These are phyloP conservation scores for Clavelina lepadiformis DNA, from an alignment of 23 tunicate genomes.

Conservation along the genomic window DNA sequence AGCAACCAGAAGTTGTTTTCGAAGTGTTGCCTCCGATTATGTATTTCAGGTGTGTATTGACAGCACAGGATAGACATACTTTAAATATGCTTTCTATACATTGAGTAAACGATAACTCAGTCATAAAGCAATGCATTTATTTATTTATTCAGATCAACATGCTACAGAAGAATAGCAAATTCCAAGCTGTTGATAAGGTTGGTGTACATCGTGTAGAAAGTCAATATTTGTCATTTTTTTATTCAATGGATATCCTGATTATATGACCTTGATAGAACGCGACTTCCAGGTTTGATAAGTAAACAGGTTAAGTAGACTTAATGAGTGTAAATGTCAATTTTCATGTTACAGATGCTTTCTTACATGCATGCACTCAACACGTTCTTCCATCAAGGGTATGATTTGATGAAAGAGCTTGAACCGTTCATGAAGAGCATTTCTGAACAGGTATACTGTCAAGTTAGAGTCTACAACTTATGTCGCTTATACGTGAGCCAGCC, in stretches of 20 bases:
- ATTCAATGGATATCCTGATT: too few species aligned
- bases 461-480: not conserved
- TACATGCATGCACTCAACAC: constrained; percentile 80
- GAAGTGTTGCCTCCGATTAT: constrained; percentile 71
- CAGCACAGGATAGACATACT: too few species aligned
- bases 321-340: constrained; percentile 1
- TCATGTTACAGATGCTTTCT: constrained; percentile 48
- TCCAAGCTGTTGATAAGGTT: constrained; percentile 63
- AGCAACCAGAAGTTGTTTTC: constrained; percentile 28
- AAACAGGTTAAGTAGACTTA: too few species aligned
- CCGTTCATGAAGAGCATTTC: constrained; percentile 55
- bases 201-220: too few species aligned
- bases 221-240: too few species aligned
- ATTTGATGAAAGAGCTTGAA: constrained; percentile 72
- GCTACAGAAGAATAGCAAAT: constrained; percentile 65
- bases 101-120: not conserved
- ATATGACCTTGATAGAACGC: too few species aligned
- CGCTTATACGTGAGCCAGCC: not conserved
- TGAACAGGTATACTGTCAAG: constrained; percentile 52
- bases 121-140: too few species aligned
- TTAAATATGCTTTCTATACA: not conserved
- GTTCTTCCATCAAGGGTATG: constrained; percentile 84
- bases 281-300: too few species aligned
- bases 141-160: constrained; percentile 62
- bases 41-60: constrained; percentile 47